Evolutionary conservation across 2,888 invertebrate species (phyloP), one percentile per base, ranked within the genome.

Genomic region (Loripinus fragilis): DNA sequence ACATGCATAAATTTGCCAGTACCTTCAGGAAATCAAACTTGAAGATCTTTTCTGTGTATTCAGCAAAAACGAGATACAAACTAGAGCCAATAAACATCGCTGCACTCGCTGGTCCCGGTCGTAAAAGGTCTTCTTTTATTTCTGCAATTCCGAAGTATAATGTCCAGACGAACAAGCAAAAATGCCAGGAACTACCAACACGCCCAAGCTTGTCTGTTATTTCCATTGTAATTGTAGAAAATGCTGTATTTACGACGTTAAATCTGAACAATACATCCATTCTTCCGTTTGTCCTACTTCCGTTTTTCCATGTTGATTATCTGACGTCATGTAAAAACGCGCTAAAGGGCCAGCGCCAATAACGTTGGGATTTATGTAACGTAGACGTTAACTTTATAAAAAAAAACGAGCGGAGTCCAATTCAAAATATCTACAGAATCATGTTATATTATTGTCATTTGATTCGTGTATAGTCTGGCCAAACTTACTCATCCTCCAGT

Each of bases 261-360:
- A 81, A 84, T 35, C 71, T 69, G 74, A 71, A 84, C 12, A 84
- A 50, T 28, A 77, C 52, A 30, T 84, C 79, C 41, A 84, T 80
- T n/a, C 72, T 38, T 76, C 12, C 50, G 20, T 33, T 33, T 71
- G 25, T 15, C 33, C 23, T 42, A 70, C 45, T 25, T 60, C 12
- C 33, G 5, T 28, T 25, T 41, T 60, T 12, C 23, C 10, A 20
- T 20, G 45, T 45, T 45, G n/a, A 45, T 45, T 45, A 30, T 30
- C 35, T 66, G 23, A 50, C 60, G 71, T 60, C 20, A 67, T 25
- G 20, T 35, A 25, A 20, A 15, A 20, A 20, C 20, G 45, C 45
- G 45, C 45, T 8, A 45, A 45, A 45, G 2, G 8, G 45, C 10
- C 8, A 17, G 5, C 38, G 38, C 12, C 12, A 5, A 38, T 38